Evolutionary conservation across 2,113 vertebrate genomes (phyloP).

Genomic region (Chloropsis cyanopogon): DNA sequence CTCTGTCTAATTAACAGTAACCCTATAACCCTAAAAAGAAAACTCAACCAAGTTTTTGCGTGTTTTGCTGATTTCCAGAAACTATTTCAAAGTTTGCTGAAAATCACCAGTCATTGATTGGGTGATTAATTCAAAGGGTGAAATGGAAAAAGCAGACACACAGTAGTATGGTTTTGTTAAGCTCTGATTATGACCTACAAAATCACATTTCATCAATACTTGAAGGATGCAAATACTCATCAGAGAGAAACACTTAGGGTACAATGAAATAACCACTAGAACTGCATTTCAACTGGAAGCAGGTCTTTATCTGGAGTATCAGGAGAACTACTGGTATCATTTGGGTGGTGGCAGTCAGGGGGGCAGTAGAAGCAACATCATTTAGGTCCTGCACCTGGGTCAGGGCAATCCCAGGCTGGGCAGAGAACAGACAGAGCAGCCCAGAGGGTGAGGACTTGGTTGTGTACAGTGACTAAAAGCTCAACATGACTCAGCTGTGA

Average conservation of each 20-base stretch:
- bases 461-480: background rate
- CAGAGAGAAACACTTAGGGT: background rate
- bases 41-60: background rate
- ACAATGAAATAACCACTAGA: background rate
- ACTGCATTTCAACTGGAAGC: background rate
- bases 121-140: background rate
- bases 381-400: background rate
- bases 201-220: background rate
- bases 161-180: background rate
- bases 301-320: background rate
- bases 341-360: background rate
- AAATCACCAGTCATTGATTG: background rate
- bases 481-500: background rate
- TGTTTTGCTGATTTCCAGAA: background rate
- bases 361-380: background rate
- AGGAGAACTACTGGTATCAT: background rate
- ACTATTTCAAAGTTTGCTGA: background rate
- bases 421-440: background rate
- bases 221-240: background rate
- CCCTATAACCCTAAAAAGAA: too few relatives aligned
- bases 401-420: background rate
- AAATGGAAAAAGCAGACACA: background rate
- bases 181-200: background rate
- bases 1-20: background rate
- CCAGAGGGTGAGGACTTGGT: background rate